Conservation (phyloP, 2,113 vertebrate species). For the Lepus timidus region DNA sequence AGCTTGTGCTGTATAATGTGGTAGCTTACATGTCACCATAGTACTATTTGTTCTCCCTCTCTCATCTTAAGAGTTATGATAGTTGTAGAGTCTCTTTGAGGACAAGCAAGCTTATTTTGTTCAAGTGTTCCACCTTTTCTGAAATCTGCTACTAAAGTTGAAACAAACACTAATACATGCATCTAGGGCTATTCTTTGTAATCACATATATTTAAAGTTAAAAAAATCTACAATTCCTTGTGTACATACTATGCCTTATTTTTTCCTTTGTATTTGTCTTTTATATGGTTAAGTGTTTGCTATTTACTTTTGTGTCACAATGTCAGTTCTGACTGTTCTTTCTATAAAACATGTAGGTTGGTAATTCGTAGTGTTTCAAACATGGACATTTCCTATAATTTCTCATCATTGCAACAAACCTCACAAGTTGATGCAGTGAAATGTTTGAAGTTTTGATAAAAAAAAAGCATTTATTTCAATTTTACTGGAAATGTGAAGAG, state of each 20-base stretch:
- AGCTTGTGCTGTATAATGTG: not conserved
- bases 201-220: not conserved
- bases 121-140: not conserved
- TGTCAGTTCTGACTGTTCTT: not conserved
- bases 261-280: not conserved
- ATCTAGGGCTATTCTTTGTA: fast-evolving
- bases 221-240: not conserved
- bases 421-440: not conserved
- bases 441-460: too few species aligned
- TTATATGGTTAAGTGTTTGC: not conserved
- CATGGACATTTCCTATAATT: not conserved
- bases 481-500: too few species aligned
- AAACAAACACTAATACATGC: not conserved
- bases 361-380: not conserved
- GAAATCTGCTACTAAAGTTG: not conserved
- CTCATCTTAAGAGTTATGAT: slow-evolving; percentile 11
- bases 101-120: not conserved
- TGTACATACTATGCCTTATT: fast-evolving
- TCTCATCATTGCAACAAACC: not conserved
- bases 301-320: not conserved
- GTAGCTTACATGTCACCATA: not conserved
- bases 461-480: too few species aligned
- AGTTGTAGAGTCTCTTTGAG: not conserved
- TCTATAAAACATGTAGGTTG: not conserved
- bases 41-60: not conserved